phyloP scores from a whole-genome alignment of 1,140 invertebrate species.

The Stegodyphus mimosarum region DNA sequence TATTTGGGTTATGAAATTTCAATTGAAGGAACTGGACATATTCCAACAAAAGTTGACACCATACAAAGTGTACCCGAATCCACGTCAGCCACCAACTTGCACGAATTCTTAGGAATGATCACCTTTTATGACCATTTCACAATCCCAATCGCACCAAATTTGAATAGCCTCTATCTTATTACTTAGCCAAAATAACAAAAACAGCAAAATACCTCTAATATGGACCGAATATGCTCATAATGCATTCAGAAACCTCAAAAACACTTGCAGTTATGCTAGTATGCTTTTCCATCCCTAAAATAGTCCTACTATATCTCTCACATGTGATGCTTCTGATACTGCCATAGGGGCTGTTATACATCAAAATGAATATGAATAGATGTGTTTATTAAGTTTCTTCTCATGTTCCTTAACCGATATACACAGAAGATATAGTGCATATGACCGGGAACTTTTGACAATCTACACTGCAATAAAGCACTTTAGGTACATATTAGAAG shows the following conservation, averaged over 20 bases:
- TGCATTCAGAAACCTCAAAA: constrained; percentile 68
- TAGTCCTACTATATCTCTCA: constrained; percentile 22
- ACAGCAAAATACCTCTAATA: constrained; percentile 23
- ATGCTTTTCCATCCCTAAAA: constrained; percentile 39
- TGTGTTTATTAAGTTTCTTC: constrained; percentile 40
- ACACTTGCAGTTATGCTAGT: constrained; percentile 60
- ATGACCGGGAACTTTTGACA: constrained; percentile 61
- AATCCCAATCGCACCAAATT: too few relatives aligned
- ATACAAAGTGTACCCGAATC: too few relatives aligned
- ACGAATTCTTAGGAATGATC: too few relatives aligned
- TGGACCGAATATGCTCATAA: constrained; percentile 60
- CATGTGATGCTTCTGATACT: constrained; percentile 51
- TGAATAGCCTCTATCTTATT: constrained; percentile 5
- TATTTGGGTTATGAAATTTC: too few relatives aligned
- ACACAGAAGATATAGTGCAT: neutral
- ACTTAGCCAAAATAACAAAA: constrained; percentile 7
- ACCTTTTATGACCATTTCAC: too few relatives aligned
- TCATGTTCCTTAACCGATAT: neutral
- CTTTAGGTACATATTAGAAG: constrained; percentile 65
- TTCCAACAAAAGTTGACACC: too few relatives aligned
- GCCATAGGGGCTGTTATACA: constrained; percentile 56
- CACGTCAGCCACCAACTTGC: too few relatives aligned
- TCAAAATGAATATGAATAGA: constrained; percentile 17
- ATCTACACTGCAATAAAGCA: constrained; percentile 63
- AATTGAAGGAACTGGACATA: too few relatives aligned